Evolutionary conservation across 2,888 invertebrate species (phyloP), one percentile per base, ranked within the genome.

Genomic region (Microchrysa polita): DNA sequence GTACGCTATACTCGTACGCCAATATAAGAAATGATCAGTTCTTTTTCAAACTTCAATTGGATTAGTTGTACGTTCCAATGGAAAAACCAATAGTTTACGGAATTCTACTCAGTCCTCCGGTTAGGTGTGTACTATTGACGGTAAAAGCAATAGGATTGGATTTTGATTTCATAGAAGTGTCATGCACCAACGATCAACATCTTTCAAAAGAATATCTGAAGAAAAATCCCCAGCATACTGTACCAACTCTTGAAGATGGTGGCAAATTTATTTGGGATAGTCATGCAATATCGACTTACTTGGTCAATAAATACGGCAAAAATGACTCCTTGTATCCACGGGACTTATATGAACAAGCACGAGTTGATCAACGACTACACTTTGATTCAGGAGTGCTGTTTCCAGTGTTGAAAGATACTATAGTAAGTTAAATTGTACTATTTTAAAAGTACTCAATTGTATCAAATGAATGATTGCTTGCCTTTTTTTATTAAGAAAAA

Each of bases 211-310:
- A 67, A 23, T 67, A 22, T 23, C 53, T 77, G 0, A 79, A 80
- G 48, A 78, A 89, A 77, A 91, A 91, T 79, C 89, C 89, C 0
- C 84, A 89, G 23, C 88, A 88, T 76, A 81, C 81, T 1, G 77
- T 83, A 16, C 83, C 82, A 0, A 57, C 79, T 9, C 42, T 78
- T 18, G 78, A 79, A n/a, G 80, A 81, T 72, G 77, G 77, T 27
- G 80, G 77, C 0, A 72, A 75, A 10, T 76, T 52, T 14, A 72
- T 81, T 20, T 78, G 79, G 76, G 80, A 81, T 5, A 80, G 80
- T 23, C 81, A 81, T 76, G 80, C 81, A 5, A 81, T 81, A 12
- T 74, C 72, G 34, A 77, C 80, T 10, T 81, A 81, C 75, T 61
- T 81, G 52, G 83, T 82, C 0, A 81, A 81, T 57, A 86, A 86